Base-by-base conservation (phyloP, 2,113 vertebrate species). In the Pachypanchax playfairii region DNA sequence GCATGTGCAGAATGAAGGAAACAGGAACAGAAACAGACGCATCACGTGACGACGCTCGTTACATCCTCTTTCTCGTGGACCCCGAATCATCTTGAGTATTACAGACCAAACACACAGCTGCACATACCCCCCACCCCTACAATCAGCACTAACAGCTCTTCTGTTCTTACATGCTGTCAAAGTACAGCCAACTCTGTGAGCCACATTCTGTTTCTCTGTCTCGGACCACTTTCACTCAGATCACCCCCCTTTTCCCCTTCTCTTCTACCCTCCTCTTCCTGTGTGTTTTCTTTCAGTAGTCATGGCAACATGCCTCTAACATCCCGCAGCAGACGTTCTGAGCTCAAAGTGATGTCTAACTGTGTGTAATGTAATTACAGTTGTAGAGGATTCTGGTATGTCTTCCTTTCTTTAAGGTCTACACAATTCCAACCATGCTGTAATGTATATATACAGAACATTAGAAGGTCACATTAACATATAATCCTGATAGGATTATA, bases 281-380 rank as follows among this genome's bases (percentile, higher is more conserved):
- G 85, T 54, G 91, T 91, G 88, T 82, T 89, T 85, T 93, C 93
- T 91, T 91, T 92, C 89, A 84, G 95, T 96, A 92, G 88, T 90
- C 94, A 95, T 95, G 80, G 96, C 92, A 96, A 97, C 96, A 90
- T 81, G 92, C 90, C 86, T 91, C 91, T 93, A 94, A 93, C 94
- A 94, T 94, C 93, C 90, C 92, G 87, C 90, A 86, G 54, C 76
- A 79, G 73, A 78, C 85, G 52, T 84, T 85, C 83, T 85, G 80
- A 68, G 79, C 83, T 84, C 73, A 84, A 84, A 84, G 83, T 31
- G 6, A 11, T 56, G 70, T 63, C 29, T 66, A 55, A 52, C 55
- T 63, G 33, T 41, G 42, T 33, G 31, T 86, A 84, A 71, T 79
- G 78, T 84, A 89, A 85, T 89, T 88, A 87, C 75, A 83, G 66